Base-by-base conservation (phyloP, 2,888 invertebrate species). In the Drosophila maculinotata region DNA sequence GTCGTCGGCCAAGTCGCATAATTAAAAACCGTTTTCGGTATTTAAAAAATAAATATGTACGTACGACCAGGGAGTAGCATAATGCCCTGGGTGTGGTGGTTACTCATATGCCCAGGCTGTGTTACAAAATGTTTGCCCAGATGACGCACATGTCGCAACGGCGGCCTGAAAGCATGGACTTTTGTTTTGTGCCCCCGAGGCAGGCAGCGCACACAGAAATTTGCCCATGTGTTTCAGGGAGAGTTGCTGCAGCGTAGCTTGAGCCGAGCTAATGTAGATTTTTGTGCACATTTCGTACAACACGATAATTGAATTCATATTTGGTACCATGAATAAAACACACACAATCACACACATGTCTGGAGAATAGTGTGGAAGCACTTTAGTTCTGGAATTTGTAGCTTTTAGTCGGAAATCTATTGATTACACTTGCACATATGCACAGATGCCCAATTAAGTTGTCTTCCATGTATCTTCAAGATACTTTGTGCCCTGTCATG, bases 21-120 rank as follows among this genome's bases (percentile, higher is more conserved):
- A 84, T 83, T 83, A 84, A 81, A 69, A 78, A 73, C 78, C 78
- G 76, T 74, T 72, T 75, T 62, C 64, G 79, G 67, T 63, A 71
- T 73, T 84, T 67, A 76, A 73, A 86, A 76, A 60, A 69, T 59
- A 69, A 78, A 72, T 68, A 63, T 54, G 38, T 44, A 10, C n/a
- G 26, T 7, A n/a, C 2, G 42, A 8, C 15, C 10, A 30, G 15
- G 2, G 23, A 4, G 7, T 10, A n/a, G 23, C 25, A 1, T 17
- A 2, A 36, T 20, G 31, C 47, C 10, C 20, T 10, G 74, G 69
- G 49, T 60, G 70, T 47, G 73, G 65, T 20, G 20, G 20, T 23
- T 17, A 17, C 7, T 17, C 9, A 9, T 17, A 23, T 25, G 33
- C 12, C 7, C 10, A 10, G 35, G 23, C 35, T 25, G 25, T 23